Conservation (phyloP, 2,888 invertebrate genomes). For the Caenorhabditis sinica region DNA sequence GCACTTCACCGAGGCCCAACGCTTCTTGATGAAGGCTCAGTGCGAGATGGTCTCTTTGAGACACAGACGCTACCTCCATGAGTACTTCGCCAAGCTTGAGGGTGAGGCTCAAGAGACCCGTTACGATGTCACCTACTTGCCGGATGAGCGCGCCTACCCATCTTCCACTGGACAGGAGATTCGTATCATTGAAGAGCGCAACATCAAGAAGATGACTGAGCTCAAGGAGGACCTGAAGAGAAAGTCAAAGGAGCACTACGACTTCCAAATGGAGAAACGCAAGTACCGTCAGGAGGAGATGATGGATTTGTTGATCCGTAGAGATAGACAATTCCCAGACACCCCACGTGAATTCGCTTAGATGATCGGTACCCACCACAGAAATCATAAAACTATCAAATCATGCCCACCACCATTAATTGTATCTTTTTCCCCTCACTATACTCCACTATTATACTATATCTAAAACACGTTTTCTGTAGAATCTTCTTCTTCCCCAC, state of each 20-base stretch:
- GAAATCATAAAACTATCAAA: not conserved
- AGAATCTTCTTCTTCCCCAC: not conserved
- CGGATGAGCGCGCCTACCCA: not conserved
- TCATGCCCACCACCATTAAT: not conserved
- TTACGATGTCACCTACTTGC: too few relatives aligned
- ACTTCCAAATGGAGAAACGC: not conserved
- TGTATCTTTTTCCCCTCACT: not conserved
- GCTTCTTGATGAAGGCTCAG: not conserved
- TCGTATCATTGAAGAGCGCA: not conserved
- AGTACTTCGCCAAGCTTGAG: not conserved
- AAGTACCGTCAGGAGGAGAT: not conserved
- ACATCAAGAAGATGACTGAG: not conserved
- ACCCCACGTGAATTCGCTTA: not conserved
- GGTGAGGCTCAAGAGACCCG: not conserved
- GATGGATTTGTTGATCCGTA: not conserved
- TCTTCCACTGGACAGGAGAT: not conserved
- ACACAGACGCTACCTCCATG: not conserved
- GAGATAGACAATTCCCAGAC: not conserved
- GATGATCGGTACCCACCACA: not conserved
- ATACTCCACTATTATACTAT: not conserved
- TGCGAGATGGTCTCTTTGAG: not conserved
- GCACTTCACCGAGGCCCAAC: constrained; percentile 1
- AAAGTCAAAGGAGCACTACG: not conserved
- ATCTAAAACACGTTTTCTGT: not conserved
- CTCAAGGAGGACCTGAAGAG: not conserved